phyloP scores from a whole-genome alignment of 92 coral and sea anemone genomes.

The Galaxea fascicularis region DNA sequence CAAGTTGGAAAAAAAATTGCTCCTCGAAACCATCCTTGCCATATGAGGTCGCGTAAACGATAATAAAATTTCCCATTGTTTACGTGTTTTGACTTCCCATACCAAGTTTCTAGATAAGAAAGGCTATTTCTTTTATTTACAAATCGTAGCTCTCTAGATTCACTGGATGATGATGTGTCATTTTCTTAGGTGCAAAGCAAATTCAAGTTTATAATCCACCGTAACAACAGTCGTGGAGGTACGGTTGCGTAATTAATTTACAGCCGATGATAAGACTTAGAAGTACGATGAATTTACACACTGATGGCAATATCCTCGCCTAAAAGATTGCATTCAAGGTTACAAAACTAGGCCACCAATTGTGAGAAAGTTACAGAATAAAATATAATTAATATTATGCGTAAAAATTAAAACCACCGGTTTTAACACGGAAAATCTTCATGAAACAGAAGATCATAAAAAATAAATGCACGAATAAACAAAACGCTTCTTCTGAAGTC shows the following conservation, averaged over 20 bases:
- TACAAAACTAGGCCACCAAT: slow-evolving; percentile 6
- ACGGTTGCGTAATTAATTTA: not conserved
- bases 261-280: not conserved
- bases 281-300: slow-evolving; percentile 2
- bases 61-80: slow-evolving; percentile 40
- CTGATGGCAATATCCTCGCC: not conserved
- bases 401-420: not conserved
- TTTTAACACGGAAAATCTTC: not conserved
- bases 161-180: not conserved
- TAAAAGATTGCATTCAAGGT: not conserved
- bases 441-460: not conserved
- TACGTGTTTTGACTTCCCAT: slow-evolving; percentile 28
- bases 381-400: slow-evolving; percentile 17
- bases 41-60: slow-evolving; percentile 30
- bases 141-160: not conserved
- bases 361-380: not conserved
- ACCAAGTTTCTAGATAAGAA: slow-evolving; percentile 12
- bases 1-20: not conserved
- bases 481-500: not conserved
- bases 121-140: not conserved
- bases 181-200: not conserved
- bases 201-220: not conserved
- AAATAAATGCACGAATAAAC: not conserved
- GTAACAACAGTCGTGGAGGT: not conserved
- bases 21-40: not conserved